Evolutionary conservation across 2,888 invertebrate species (phyloP), one percentile per base, ranked within the genome.

Genomic region (Acanthosepion esculentum): DNA sequence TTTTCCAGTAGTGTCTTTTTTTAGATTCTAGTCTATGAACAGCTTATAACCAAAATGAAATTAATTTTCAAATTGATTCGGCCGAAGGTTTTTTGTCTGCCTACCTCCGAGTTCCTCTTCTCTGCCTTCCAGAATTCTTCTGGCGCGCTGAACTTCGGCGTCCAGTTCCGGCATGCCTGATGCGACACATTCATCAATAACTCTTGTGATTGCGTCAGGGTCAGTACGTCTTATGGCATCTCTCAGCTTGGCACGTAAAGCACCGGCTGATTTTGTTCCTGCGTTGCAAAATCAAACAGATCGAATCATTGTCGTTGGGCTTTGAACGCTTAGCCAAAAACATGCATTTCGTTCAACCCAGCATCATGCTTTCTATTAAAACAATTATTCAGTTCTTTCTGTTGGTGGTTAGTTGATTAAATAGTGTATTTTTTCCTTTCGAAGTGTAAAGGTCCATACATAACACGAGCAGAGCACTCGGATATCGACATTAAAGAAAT

Each of bases 301-400:
- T n/a, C 15, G n/a, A n/a, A 78, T 78, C 78, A 78, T 78, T n/a
- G 10, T 15, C n/a, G n/a, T n/a, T 18, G 78, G 78, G 78, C 33
- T 78, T 78, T n/a, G 15, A 78, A 33, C 59, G 10, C n/a, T n/a
- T 33, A 33, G 78, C 18, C n/a, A 15, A 78, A n/a, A 78, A 78
- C 78, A 78, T 78, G 78, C 78, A 78, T 33, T 78, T 78, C 15
- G 78, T 78, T 78, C 78, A 78, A 78, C n/a, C 78, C 78, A 78
- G 78, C 12, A 33, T 7, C n/a, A 78, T 78, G 78, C 78, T n/a
- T 10, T 15, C 15, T 33, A n/a, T n/a, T 78, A 12, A 78, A 78
- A 12, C 78, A 78, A 41, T 41, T 41, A 41, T 3, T 41, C 2
- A 29, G 55, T 55, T 18, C 20, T 55, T 18, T 55, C 20, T 15